These are phyloP conservation scores for Sinopyrophorus schimmeli DNA, from an alignment of 2,888 invertebrate genomes.

Conservation along the genomic window DNA sequence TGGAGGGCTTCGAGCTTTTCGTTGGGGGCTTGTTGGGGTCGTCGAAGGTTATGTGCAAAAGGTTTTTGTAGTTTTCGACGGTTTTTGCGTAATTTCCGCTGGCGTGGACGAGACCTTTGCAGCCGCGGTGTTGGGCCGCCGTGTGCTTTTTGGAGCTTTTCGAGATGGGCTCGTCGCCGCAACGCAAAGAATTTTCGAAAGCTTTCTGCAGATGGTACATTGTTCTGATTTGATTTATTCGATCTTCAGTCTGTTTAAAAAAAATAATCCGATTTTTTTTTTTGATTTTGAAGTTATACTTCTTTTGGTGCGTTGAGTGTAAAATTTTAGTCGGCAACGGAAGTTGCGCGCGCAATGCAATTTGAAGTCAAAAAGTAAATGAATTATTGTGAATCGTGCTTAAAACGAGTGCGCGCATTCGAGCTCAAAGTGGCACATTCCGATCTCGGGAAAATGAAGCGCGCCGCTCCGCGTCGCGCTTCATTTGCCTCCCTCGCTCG, in stretches of 20 bases:
- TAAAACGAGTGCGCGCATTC: background rate
- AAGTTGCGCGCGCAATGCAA: background rate
- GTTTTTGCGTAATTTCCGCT: slow-evolving; percentile 62
- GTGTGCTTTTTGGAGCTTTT: slow-evolving; percentile 59
- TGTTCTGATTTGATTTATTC: slow-evolving; percentile 35
- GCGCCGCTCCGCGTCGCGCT: no score
- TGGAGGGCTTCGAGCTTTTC: slow-evolving; percentile 50
- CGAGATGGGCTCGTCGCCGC: slow-evolving; percentile 58
- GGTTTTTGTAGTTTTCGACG: background rate
- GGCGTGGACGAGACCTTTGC: slow-evolving; percentile 77
- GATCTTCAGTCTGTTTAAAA: no score
- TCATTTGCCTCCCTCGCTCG: no score
- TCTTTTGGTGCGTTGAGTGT: no score
- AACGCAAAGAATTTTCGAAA: slow-evolving; percentile 64
- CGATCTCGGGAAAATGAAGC: no score
- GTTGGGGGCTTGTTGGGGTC: slow-evolving; percentile 6
- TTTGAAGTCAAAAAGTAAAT: background rate
- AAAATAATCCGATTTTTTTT: no score
- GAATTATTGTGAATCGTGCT: background rate
- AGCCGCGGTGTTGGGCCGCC: slow-evolving; percentile 68
- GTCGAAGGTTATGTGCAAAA: no score
- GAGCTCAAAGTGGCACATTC: no score
- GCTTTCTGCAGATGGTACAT: slow-evolving; percentile 61
- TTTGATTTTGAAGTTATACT: no score
- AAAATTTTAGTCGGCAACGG: background rate